Evolutionary conservation across 64 coral and sea anemone species (phyloP), one percentile per base, ranked within the genome.

Genomic region (Stichodactyla mertensii): DNA sequence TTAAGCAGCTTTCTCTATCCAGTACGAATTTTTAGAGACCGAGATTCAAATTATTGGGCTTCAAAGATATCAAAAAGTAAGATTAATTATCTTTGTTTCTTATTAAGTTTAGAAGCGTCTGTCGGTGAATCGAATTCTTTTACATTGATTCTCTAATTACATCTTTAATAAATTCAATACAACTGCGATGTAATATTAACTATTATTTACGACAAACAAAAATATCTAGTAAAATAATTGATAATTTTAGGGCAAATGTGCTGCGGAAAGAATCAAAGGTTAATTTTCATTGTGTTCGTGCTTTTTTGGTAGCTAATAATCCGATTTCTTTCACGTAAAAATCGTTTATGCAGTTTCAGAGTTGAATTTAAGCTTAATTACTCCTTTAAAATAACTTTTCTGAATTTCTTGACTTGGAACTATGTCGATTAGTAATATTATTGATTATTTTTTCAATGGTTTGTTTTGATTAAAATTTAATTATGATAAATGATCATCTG

Each of bases 241-340:
- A 27, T 74, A 74, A 74, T 58, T 58, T 58, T 58, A 58, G 56
- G 56, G 56, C 56, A 58, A 74, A 74, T 74, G 36, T 74, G 69
- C 69, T 74, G 1, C 36, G n/a, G 24, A 31, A 31, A 74, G 69
- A 74, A 26, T 31, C 69, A 74, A 74, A 74, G 69, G 69, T 74
- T 23, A 74, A 74, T 31, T 74, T 74, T 74, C 6, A 66, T 31
- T 74, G 22, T 2, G 36, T 45, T 45, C 36, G 36, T 45, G 1
- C 36, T 45, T 45, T 45, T 45, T 45, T 45, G 36, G 3, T 45
- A 45, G 36, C 36, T 45, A 2, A 45, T 45, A 2, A 74, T 74
- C 26, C 24, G 27, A 8, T 74, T 28, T 9, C 69, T 26, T 26
- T 28, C 12, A 26, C n/a, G 10, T 74, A 10, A 9, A 74, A 26